These are phyloP conservation scores for Hyles lineata DNA, from an alignment of 2,888 invertebrate species.

Conservation along the genomic window DNA sequence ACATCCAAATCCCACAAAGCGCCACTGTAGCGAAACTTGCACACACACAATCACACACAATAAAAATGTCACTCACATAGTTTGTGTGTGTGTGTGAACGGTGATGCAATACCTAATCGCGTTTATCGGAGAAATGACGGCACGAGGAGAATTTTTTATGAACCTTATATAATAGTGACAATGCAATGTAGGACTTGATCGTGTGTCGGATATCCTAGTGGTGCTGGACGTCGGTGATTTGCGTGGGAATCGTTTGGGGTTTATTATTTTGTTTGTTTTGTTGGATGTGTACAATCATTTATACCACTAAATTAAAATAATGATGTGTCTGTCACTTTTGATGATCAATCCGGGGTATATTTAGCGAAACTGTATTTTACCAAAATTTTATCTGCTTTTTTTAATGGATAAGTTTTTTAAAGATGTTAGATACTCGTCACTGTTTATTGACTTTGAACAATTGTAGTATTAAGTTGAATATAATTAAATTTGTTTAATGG, in stretches of 20 bases:
- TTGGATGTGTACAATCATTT: no score
- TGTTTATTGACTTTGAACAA: no score
- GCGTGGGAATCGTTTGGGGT: constrained; percentile 21
- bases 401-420: no score
- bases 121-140: constrained; percentile 75
- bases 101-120: constrained; percentile 77
- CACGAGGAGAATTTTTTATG: constrained; percentile 68
- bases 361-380: no score
- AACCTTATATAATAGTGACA: constrained; percentile 40
- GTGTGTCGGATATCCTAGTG: constrained; percentile 26
- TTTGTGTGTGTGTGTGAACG: constrained; percentile 46
- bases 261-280: background rate
- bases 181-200: constrained; percentile 48
- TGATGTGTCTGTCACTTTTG: no score
- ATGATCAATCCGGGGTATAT: no score
- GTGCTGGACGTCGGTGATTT: background rate
- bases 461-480: no score
- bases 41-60: constrained; percentile 8
- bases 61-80: constrained; percentile 26
- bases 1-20: background rate
- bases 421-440: no score
- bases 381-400: no score
- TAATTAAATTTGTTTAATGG: no score
- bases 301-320: no score
- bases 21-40: background rate